Percentiles rank a stretch among this genome's conserved stretches.
These are phyloP conservation scores for Anabacerthia variegaticeps DNA, from an alignment of 2,797 vertebrate genomes.

Conservation along the genomic window DNA sequence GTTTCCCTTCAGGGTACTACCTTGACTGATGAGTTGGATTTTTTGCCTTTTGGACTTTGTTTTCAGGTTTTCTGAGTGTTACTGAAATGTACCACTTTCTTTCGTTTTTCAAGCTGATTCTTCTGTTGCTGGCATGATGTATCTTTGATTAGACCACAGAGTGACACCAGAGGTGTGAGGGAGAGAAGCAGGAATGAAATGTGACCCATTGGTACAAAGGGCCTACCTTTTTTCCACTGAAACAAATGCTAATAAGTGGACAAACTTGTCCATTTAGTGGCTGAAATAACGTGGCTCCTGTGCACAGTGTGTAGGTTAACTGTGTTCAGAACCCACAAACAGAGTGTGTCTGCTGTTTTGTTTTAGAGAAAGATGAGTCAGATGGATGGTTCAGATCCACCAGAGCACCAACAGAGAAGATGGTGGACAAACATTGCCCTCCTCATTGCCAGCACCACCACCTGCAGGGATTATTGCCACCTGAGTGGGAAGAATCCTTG, in stretches of 20 bases:
- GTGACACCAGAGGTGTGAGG: not conserved
- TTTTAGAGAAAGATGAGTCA: not conserved
- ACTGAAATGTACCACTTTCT: not conserved
- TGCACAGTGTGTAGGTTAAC: not conserved
- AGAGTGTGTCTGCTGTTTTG: not conserved
- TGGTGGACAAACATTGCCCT: not conserved
- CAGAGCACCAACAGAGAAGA: not conserved
- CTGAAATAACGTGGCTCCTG: not conserved
- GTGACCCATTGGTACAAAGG: not conserved
- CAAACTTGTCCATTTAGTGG: not conserved
- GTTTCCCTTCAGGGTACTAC: not conserved
- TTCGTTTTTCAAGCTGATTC: not conserved
- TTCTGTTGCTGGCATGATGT: not conserved
- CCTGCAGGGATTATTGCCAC: not conserved
- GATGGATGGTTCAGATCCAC: not conserved
- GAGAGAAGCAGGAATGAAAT: not conserved
- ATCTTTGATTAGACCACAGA: not conserved
- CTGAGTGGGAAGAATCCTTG: not conserved
- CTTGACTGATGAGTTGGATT: not conserved
- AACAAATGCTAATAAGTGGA: not conserved
- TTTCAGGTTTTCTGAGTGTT: not conserved
- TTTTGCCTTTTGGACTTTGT: not conserved
- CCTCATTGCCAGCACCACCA: not conserved
- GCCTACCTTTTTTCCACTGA: not conserved
- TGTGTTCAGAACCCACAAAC: not conserved